Conservation (phyloP, 2,797 vertebrate species). For the Petrocephalus schoutedeni region DNA sequence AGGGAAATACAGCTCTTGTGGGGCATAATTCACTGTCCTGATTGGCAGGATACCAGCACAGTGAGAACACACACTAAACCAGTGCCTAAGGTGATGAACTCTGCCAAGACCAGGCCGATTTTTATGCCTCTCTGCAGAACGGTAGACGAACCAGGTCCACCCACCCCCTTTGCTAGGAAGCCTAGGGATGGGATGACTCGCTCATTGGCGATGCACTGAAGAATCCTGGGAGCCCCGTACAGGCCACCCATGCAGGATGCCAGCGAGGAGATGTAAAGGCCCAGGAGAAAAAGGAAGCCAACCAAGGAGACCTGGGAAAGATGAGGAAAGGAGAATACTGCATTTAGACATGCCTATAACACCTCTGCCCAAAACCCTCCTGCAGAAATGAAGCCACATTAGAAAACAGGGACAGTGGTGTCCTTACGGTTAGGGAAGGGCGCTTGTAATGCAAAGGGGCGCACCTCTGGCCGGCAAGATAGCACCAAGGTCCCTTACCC, state of each 20-base stretch:
- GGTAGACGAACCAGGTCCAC: slow-evolving; percentile 43
- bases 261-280: slow-evolving; percentile 93
- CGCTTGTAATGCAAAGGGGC: too few relatives aligned
- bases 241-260: slow-evolving; percentile 97
- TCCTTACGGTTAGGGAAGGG: too few relatives aligned
- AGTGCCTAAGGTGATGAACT: background rate
- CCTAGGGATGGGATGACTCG: slow-evolving; percentile 80
- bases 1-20: background rate
- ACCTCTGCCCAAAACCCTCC: background rate
- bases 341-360: background rate
- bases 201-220: slow-evolving; percentile 93
- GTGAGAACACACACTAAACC: background rate
- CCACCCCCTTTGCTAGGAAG: slow-evolving; percentile 81
- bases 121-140: background rate
- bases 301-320: slow-evolving; percentile 91
- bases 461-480: too few relatives aligned
- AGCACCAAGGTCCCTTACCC: too few relatives aligned
- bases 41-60: background rate
- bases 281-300: slow-evolving; percentile 93
- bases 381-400: background rate
- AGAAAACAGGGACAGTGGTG: background rate
- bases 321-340: slow-evolving; percentile 56
- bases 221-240: slow-evolving; percentile 91
- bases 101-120: background rate
- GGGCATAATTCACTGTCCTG: background rate